These are phyloP conservation scores for Premnoplex brunnescens DNA, from an alignment of 2,797 vertebrate species.

Conservation along the genomic window DNA sequence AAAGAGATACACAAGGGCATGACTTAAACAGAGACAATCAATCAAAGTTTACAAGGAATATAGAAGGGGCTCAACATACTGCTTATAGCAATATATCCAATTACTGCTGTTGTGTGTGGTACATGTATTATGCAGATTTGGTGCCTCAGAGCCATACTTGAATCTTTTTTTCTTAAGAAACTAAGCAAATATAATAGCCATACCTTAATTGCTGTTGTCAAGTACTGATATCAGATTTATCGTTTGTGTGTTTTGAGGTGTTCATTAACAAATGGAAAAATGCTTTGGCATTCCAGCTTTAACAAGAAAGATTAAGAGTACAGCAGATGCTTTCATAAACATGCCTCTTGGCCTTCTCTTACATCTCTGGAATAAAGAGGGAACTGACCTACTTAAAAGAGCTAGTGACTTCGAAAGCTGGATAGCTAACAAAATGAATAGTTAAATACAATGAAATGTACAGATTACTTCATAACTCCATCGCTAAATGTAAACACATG, in stretches of 20 bases:
- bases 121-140: conserved; percentile 74
- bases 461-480: background rate
- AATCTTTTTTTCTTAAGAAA: conserved; percentile 57
- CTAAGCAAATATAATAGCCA: conserved; percentile 70
- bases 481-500: background rate
- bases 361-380: background rate
- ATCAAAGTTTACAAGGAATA: conserved; percentile 67
- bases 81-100: conserved; percentile 74
- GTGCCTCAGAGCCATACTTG: conserved; percentile 65
- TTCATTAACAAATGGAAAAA: conserved; percentile 26
- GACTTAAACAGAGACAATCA: conserved; percentile 64
- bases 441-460: background rate
- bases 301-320: background rate
- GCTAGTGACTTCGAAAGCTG: background rate
- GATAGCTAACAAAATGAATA: background rate
- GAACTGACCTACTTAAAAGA: background rate
- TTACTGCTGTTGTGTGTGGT: conserved; percentile 72
- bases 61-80: conserved; percentile 58
- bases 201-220: conserved; percentile 75
- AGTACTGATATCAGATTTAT: conserved; percentile 67
- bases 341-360: background rate
- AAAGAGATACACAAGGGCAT: conserved; percentile 21
- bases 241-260: conserved; percentile 66
- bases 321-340: background rate
- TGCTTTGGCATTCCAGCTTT: background rate